These are phyloP conservation scores for Patiria miniata DNA, from an alignment of 35 echinoderm and acorn worm species.

Conservation along the genomic window DNA sequence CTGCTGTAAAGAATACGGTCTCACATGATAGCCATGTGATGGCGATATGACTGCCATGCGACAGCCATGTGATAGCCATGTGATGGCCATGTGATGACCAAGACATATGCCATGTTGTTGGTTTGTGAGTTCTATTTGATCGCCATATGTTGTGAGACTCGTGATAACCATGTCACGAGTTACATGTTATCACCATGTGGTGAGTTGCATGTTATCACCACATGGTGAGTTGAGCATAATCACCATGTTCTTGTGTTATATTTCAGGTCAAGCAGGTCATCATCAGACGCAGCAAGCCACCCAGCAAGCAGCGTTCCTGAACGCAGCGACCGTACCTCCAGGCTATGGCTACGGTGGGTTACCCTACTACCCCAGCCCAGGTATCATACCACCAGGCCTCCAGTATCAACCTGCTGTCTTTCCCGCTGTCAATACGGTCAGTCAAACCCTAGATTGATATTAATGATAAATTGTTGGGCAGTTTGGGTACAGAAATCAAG, in stretches of 20 bases:
- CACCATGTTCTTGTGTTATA: too few relatives aligned
- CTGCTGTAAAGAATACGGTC: too few relatives aligned
- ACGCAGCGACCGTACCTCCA: conserved; percentile 76
- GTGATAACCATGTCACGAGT: too few relatives aligned
- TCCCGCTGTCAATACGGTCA: conserved; percentile 83
- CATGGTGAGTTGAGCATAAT: background rate
- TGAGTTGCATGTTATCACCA: background rate
- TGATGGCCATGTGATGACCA: too few relatives aligned
- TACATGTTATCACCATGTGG: background rate
- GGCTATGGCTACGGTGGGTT: conserved; percentile 83
- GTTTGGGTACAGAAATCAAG: background rate
- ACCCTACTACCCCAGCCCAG: conserved; percentile 75
- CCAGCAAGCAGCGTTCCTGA: conserved; percentile 80
- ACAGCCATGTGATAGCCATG: too few relatives aligned
- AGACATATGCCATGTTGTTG: too few relatives aligned
- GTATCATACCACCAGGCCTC: conserved; percentile 75
- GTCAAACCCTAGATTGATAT: background rate
- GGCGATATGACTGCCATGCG: too few relatives aligned
- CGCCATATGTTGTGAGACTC: too few relatives aligned
- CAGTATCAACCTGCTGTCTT: conserved; percentile 85
- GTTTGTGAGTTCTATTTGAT: too few relatives aligned
- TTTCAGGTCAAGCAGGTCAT: conserved; percentile 59
- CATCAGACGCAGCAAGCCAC: conserved; percentile 79
- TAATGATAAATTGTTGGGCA: background rate
- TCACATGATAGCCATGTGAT: too few relatives aligned